phyloP scores from a whole-genome alignment of 2,113 vertebrate species.

The Opisthocomus hoazin region DNA sequence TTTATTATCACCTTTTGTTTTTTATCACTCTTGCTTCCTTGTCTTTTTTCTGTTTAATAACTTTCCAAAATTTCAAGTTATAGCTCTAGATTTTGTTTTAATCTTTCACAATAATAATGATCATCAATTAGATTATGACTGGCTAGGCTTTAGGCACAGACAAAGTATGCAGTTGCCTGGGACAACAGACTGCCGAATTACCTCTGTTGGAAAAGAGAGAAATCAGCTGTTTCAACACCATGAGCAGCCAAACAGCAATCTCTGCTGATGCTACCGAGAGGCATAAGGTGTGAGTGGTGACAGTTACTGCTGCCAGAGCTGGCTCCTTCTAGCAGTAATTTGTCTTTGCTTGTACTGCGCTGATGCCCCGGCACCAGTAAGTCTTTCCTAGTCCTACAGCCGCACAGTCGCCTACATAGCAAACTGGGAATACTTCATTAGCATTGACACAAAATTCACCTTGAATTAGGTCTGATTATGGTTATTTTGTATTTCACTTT shows the following conservation, averaged over 20 bases:
- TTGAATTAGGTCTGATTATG: background rate
- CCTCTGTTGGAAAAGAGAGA: background rate
- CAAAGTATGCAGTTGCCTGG: background rate
- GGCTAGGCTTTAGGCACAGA: background rate
- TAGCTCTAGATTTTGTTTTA: background rate
- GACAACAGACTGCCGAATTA: constrained; percentile 3
- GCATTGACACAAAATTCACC: background rate
- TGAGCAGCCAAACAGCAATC: background rate
- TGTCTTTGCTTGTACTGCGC: background rate
- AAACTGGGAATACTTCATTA: background rate
- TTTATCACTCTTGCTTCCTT: background rate
- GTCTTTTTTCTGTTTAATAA: background rate
- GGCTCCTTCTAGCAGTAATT: background rate
- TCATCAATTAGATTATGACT: background rate
- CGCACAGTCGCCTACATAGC: background rate
- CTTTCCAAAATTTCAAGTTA: background rate
- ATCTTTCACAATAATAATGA: background rate
- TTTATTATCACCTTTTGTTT: background rate
- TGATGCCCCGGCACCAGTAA: background rate
- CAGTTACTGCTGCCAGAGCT: background rate
- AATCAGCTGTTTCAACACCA: background rate
- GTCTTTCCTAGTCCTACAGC: background rate
- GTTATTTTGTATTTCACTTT: background rate
- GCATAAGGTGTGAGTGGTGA: background rate
- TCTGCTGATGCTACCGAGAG: background rate